Evolutionary conservation across 2,797 vertebrate species (phyloP).

Genomic region (Geotrypetes seraphini): DNA sequence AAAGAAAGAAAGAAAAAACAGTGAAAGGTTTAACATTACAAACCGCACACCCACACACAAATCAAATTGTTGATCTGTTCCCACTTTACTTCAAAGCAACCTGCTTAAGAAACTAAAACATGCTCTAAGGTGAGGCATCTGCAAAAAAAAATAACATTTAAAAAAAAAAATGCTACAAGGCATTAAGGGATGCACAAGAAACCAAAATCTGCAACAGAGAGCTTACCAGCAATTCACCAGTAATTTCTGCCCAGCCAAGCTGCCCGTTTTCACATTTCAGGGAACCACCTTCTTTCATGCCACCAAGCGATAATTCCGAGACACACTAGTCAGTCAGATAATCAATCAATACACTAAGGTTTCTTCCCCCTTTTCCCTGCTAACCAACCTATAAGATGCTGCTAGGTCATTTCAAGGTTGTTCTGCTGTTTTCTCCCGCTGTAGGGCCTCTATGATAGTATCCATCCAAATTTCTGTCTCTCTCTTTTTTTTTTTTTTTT

Average conservation of each 20-base stretch:
- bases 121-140: no score
- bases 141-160: no score
- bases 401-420: conserved; percentile 50
- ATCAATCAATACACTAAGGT: conserved; percentile 15
- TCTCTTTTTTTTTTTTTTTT: conserved; percentile 18
- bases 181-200: conserved; percentile 3
- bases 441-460: conserved; percentile 20
- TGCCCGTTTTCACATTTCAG: conserved; percentile 23
- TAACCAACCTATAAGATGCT: no score
- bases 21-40: not conserved
- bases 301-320: conserved; percentile 11
- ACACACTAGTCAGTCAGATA: conserved; percentile 15
- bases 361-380: conserved; percentile 22
- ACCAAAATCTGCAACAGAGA: not conserved
- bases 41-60: not conserved
- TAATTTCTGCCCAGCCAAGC: conserved; percentile 46
- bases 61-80: not conserved
- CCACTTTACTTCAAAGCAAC: no score
- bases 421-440: conserved; percentile 17
- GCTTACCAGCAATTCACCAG: conserved; percentile 43
- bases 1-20: no score
- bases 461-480: conserved; percentile 28
- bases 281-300: not conserved
- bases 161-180: no score
- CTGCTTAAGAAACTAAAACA: no score